A percentile compares a stretch with the other conserved stretches of the same genome.
Evolutionary conservation across 2,113 vertebrate species (phyloP).

Genomic region (Petroica traversi): DNA sequence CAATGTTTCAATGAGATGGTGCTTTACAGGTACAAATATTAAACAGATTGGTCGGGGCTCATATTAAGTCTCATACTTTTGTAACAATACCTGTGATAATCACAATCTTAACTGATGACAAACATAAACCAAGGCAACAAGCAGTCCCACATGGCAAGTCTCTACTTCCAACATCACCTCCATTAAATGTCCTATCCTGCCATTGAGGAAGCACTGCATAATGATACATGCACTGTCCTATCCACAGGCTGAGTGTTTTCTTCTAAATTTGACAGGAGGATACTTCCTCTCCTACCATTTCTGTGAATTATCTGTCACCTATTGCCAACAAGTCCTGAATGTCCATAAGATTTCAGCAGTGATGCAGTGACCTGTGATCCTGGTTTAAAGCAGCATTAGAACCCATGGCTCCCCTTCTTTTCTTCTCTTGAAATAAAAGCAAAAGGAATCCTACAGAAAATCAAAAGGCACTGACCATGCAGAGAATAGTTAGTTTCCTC

Average conservation of each 20-base stretch:
- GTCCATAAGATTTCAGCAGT: neutral
- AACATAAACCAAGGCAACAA: neutral
- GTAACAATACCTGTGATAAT: neutral
- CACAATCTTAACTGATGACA: neutral
- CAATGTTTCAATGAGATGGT: neutral
- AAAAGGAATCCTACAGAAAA: neutral
- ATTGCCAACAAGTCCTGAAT: neutral
- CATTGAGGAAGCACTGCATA: neutral
- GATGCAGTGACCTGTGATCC: neutral
- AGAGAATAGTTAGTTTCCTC: neutral
- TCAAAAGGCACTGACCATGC: neutral
- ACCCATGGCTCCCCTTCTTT: neutral
- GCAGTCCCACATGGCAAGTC: neutral
- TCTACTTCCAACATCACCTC: neutral
- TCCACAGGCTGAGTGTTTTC: fast-evolving
- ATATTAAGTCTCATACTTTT: neutral
- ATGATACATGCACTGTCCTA: neutral
- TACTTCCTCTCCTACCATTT: neutral
- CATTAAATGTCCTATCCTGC: neutral
- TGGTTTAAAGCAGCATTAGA: neutral
- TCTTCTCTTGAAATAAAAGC: neutral
- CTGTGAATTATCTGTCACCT: neutral
- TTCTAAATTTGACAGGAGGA: neutral
- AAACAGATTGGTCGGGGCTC: neutral
- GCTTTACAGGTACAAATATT: neutral